Percentiles rank a stretch among this genome's conserved stretches.
These are phyloP conservation scores for Arge pagana DNA, from an alignment of 2,888 invertebrate genomes.

Conservation along the genomic window DNA sequence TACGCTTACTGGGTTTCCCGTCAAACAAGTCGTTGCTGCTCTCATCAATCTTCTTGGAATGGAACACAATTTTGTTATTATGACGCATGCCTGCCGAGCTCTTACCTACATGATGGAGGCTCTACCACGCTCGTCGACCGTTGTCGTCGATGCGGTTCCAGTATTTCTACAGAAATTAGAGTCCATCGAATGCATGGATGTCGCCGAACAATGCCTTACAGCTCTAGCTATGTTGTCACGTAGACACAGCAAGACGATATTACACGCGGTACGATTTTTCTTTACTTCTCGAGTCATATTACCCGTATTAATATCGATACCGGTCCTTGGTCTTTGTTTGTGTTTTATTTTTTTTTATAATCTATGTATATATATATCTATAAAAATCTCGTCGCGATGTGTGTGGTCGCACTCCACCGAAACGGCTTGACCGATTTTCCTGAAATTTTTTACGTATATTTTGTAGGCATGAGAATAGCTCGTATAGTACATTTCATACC, in stretches of 20 bases:
- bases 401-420: no score
- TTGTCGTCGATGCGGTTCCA: slow-evolving; percentile 96
- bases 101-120: slow-evolving; percentile 99
- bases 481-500: no score
- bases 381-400: no score
- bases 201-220: slow-evolving; percentile 97
- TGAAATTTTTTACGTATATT: no score
- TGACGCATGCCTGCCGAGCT: slow-evolving; percentile 98
- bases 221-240: slow-evolving; percentile 96
- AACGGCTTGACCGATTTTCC: no score
- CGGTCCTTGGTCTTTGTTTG: not conserved
- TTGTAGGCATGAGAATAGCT: no score
- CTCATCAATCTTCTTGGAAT: slow-evolving; percentile 89
- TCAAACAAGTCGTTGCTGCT: slow-evolving; percentile 96
- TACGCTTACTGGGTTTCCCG: slow-evolving; percentile 96
- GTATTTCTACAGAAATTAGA: slow-evolving; percentile 96
- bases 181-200: slow-evolving; percentile 99
- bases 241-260: slow-evolving; percentile 93
- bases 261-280: slow-evolving; percentile 78
- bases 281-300: not conserved
- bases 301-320: not conserved
- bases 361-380: no score
- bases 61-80: slow-evolving; percentile 99
- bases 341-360: slow-evolving; percentile 1
- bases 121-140: slow-evolving; percentile 91